Conservation (phyloP, 2,113 vertebrate genomes). For the Odontophorus gujanensis region DNA sequence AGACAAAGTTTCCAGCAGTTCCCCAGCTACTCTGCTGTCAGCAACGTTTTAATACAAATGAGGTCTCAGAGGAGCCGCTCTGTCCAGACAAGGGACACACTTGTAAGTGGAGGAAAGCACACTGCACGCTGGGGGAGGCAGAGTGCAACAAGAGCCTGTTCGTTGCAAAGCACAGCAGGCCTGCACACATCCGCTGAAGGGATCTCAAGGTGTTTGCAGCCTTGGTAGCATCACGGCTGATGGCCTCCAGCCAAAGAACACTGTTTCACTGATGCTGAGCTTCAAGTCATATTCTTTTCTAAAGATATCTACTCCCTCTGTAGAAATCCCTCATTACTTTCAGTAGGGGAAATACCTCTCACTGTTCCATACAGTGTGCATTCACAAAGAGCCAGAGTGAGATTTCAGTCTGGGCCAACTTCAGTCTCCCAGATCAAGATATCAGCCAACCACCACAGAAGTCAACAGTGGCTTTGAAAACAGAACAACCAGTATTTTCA, state of each 20-base stretch:
- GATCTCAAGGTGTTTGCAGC: not conserved
- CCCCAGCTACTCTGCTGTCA: not conserved
- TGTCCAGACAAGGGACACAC: not conserved
- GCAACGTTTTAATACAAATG: not conserved
- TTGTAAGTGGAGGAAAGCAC: not conserved
- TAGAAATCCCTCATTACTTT: not conserved
- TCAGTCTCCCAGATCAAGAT: not conserved
- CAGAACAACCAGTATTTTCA: not conserved
- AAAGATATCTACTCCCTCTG: accelerated
- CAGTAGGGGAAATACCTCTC: not conserved
- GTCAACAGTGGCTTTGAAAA: not conserved
- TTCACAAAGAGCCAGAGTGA: not conserved
- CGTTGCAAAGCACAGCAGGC: accelerated
- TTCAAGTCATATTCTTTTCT: not conserved
- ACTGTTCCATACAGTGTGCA: accelerated
- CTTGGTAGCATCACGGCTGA: not conserved
- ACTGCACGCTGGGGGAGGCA: too few relatives aligned
- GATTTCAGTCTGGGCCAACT: not conserved
- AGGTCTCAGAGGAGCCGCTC: too few relatives aligned
- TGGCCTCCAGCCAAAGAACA: not conserved
- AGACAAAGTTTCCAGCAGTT: not conserved
- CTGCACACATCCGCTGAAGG: not conserved
- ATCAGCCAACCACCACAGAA: not conserved
- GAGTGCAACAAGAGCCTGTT: accelerated
- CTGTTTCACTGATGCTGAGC: not conserved